Percentiles rank a stretch among this genome's conserved stretches.
Conservation (phyloP, 2,113 vertebrate genomes). For the Pachycephala philippinensis region DNA sequence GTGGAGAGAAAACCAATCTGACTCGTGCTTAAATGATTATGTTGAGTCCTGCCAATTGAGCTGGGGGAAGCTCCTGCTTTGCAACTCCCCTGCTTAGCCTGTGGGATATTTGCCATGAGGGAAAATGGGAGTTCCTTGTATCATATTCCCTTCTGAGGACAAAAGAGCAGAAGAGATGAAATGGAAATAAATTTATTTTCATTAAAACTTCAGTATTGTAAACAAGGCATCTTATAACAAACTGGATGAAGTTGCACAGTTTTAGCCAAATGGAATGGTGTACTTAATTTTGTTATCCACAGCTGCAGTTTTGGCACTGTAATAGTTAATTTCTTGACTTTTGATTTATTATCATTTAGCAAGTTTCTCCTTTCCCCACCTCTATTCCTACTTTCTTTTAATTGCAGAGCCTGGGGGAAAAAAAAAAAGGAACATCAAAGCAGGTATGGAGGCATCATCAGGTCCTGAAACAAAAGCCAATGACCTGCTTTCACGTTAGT, state of each 20-base stretch:
- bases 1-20: not conserved
- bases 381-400: not conserved
- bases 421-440: not conserved
- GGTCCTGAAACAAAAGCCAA: not conserved
- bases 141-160: not conserved
- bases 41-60: not conserved
- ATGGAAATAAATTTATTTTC: not conserved
- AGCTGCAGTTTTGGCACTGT: not conserved
- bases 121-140: not conserved
- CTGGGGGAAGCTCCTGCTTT: not conserved
- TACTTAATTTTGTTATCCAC: not conserved
- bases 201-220: not conserved
- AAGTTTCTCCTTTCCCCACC: not conserved
- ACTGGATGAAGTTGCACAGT: not conserved
- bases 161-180: not conserved
- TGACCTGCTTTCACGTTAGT: not conserved
- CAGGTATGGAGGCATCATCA: not conserved
- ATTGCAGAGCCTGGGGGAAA: not conserved
- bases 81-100: not conserved
- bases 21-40: not conserved
- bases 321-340: not conserved
- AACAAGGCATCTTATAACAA: not conserved
- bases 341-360: not conserved
- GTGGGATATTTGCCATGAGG: not conserved
- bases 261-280: not conserved